A percentile compares a stretch with the other conserved stretches of the same genome.
phyloP scores from a whole-genome alignment of 2,113 vertebrate genomes.

The Equus przewalskii region DNA sequence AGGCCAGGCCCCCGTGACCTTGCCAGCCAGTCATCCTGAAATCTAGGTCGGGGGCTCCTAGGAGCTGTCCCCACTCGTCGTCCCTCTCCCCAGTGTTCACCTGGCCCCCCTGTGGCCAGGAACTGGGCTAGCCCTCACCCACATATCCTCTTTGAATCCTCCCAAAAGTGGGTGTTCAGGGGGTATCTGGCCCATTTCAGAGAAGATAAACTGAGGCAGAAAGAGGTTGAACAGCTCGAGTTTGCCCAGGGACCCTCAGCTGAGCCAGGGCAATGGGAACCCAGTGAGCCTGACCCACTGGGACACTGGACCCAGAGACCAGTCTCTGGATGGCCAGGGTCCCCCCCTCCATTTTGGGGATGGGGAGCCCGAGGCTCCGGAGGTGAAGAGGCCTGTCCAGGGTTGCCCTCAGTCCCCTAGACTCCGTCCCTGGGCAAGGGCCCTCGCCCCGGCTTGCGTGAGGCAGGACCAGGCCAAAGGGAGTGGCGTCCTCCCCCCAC shows the following conservation, averaged over 20 bases:
- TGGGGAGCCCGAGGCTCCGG: background rate
- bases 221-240: background rate
- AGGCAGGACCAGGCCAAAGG: background rate
- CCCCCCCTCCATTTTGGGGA: too few relatives aligned
- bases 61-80: background rate
- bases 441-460: background rate
- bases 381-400: background rate
- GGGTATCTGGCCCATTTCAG: background rate
- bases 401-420: background rate
- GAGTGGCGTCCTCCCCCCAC: rapidly evolving
- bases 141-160: background rate
- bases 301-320: background rate
- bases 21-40: background rate
- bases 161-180: background rate
- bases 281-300: too few relatives aligned
- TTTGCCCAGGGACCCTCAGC: background rate
- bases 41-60: background rate
- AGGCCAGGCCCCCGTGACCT: background rate
- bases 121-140: background rate
- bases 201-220: background rate
- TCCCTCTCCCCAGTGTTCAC: background rate
- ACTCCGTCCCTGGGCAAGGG: background rate
- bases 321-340: background rate
- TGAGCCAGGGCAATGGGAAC: rapidly evolving
- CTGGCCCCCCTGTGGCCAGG: background rate